Evolutionary conservation across 2,888 invertebrate species (phyloP), one percentile per base, ranked within the genome.

Genomic region (Calliscelio sp.): DNA sequence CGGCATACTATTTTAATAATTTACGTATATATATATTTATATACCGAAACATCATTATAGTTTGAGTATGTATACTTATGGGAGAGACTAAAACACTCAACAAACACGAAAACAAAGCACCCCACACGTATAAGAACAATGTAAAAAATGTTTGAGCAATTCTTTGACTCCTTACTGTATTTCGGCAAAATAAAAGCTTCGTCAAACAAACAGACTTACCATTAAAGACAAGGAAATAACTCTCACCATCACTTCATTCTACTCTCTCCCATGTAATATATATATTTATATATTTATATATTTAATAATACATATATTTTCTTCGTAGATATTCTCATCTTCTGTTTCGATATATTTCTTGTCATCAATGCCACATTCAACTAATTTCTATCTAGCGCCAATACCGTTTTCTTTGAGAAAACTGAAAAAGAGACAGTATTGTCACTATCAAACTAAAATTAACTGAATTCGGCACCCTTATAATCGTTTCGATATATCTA

Each of bases 271-370:
- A 84, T 24, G 55, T 79, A 81, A 84, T 84, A 59, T 57, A 85
- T 84, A 79, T 79, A 41, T 65, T 57, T 81, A 70, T 81, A 85
- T 88, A 86, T 83, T 87, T 85, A 84, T 86, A 86, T 88, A 86
- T 83, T 87, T 85, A 84, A 86, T 85, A 79, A 81, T 88, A 86
- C 85, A 81, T 87, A 88, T 87, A 84, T 86, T 85, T 87, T 74
- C 77, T 81, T 89, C 85, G 88, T 90, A 88, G 85, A 88, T 90
- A 89, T 89, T 90, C 59, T 70, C 89, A 85, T 89, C 88, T 88
- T 90, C 88, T 90, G 90, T 91, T 83, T 86, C 81, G 81, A 81
- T 81, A 85, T 85, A 78, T 68, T 74, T 74, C 57, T 68, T 38
- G 20, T 49, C 24, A 53, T 63, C 11, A 24, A 44, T 59, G 55